phyloP scores from a whole-genome alignment of 2,888 invertebrate species.

The Morpho helenor region DNA sequence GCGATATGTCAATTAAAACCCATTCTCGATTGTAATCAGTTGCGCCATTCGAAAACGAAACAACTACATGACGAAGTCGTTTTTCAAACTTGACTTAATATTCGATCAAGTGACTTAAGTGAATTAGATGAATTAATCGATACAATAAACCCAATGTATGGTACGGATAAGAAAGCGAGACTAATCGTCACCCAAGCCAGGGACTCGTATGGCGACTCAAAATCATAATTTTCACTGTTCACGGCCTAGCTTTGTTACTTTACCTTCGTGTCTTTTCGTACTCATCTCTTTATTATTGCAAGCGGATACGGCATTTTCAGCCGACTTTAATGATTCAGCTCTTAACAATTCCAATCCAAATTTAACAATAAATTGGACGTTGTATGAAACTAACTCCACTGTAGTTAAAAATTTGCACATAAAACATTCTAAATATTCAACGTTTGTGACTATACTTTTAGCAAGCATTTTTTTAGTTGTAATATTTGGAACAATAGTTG shows the following conservation, averaged over 20 bases:
- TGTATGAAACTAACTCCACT: constrained; percentile 53
- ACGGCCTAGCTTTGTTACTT: constrained; percentile 78
- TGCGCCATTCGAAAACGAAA: constrained; percentile 53
- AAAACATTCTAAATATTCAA: constrained; percentile 67
- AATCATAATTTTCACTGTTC: constrained; percentile 62
- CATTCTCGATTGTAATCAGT: constrained; percentile 56
- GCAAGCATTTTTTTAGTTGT: constrained; percentile 86
- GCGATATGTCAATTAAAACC: constrained; percentile 69
- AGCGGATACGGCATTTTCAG: constrained; percentile 48
- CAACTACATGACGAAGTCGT: constrained; percentile 61
- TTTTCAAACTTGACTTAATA: constrained; percentile 64
- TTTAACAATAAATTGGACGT: constrained; percentile 55
- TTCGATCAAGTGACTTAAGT: constrained; percentile 16
- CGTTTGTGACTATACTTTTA: constrained; percentile 81
- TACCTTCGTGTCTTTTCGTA: constrained; percentile 75
- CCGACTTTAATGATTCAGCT: constrained; percentile 48
- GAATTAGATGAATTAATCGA: constrained; percentile 17
- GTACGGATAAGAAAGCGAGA: constrained; percentile 57
- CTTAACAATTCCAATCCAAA: constrained; percentile 49
- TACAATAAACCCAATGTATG: constrained; percentile 68
- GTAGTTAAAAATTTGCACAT: constrained; percentile 42
- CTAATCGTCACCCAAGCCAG: constrained; percentile 61
- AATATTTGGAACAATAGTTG: constrained; percentile 89
- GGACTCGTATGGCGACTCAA: constrained; percentile 77
- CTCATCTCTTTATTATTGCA: constrained; percentile 59